phyloP scores from a whole-genome alignment of 2,888 invertebrate genomes.

The Tethea ocularis region DNA sequence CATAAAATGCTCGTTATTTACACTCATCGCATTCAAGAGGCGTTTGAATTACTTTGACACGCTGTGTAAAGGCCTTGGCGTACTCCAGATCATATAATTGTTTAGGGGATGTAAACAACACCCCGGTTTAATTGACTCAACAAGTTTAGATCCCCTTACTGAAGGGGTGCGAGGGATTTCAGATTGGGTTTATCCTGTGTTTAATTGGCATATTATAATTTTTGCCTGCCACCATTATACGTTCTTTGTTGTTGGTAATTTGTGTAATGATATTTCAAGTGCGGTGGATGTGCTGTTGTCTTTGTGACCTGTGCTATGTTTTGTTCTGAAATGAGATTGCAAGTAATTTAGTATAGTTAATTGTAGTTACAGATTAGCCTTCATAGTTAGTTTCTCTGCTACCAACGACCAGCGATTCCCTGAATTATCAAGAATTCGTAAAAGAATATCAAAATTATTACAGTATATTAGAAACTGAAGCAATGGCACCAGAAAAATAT shows the following conservation, averaged over 20 bases:
- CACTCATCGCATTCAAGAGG: constrained; percentile 37
- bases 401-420: background rate
- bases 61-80: constrained; percentile 58
- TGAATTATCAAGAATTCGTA: background rate
- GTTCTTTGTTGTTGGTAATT: constrained; percentile 22
- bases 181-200: constrained; percentile 44
- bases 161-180: constrained; percentile 51
- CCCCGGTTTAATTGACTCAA: constrained; percentile 75
- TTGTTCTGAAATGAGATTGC: constrained; percentile 2
- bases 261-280: constrained; percentile 5
- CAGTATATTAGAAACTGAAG: background rate
- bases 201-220: constrained; percentile 37
- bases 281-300: constrained; percentile 7
- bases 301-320: background rate
- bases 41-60: constrained; percentile 54
- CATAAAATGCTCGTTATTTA: constrained; percentile 37
- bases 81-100: constrained; percentile 70
- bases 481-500: background rate
- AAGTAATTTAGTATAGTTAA: background rate
- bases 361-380: background rate
- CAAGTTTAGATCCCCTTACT: constrained; percentile 67
- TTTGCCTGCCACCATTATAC: constrained; percentile 30
- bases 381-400: background rate
- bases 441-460: background rate
- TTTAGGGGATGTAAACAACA: constrained; percentile 69